Conservation (phyloP, 2,888 invertebrate species). For the Phyllotreta striolata region DNA sequence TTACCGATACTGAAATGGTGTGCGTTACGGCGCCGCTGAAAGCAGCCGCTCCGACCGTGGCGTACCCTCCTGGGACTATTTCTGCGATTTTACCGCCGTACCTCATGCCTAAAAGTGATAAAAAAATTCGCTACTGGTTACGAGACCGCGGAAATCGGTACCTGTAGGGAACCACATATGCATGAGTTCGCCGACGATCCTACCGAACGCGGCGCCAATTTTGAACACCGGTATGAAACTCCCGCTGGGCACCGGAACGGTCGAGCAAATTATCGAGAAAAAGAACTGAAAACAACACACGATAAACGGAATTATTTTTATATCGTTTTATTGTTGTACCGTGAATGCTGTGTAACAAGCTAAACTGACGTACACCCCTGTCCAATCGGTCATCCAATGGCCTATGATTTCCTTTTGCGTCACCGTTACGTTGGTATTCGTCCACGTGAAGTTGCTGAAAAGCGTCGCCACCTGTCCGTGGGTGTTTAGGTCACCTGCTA, state of each 20-base stretch:
- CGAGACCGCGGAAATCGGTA: conserved; percentile 33
- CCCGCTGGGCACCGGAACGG: conserved; percentile 96
- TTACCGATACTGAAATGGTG: conserved; percentile 97
- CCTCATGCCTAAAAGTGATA: conserved; percentile 72
- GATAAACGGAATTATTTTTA: conserved; percentile 9
- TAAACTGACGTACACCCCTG: conserved; percentile 87
- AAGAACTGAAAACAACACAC: conserved; percentile 71
- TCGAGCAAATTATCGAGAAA: conserved; percentile 89
- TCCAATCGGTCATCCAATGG: conserved; percentile 84
- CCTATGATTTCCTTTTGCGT: conserved; percentile 84
- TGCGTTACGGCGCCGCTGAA: conserved; percentile 97
- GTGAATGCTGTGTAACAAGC: conserved; percentile 84
- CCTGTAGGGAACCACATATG: conserved; percentile 86
- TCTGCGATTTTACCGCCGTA: conserved; percentile 87
- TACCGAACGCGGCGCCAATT: conserved; percentile 93
- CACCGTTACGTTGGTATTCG: conserved; percentile 78
- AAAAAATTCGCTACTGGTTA: not conserved
- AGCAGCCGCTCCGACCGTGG: conserved; percentile 95
- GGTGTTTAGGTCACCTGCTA: conserved; percentile 70
- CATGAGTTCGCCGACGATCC: conserved; percentile 93
- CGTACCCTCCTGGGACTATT: conserved; percentile 95
- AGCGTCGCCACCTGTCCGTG: conserved; percentile 73
- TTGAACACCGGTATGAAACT: conserved; percentile 98
- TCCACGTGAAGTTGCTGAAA: conserved; percentile 98
- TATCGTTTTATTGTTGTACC: conserved; percentile 64